Conservation (phyloP, 2,888 invertebrate genomes). For the Drosophila colorata region DNA sequence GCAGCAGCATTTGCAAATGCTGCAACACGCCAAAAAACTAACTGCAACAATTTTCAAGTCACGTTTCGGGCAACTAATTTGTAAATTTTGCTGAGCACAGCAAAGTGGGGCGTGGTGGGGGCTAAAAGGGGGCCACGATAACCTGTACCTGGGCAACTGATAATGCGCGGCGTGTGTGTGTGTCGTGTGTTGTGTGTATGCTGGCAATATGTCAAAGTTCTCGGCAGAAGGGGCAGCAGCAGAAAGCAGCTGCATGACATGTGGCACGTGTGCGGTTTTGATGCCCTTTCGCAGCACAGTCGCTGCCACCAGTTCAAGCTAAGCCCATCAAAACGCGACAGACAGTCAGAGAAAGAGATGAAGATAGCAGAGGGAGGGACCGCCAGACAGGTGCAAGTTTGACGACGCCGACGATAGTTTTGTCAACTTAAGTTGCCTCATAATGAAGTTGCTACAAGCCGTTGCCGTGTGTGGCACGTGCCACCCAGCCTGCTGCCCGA, state of each 20-base stretch:
- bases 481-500: slow-evolving; percentile 30
- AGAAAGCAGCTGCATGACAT: slow-evolving; percentile 61
- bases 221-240: slow-evolving; percentile 13
- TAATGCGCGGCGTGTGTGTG: slow-evolving; percentile 11
- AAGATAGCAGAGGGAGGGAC: background rate
- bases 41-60: slow-evolving; percentile 62
- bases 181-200: slow-evolving; percentile 10
- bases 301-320: slow-evolving; percentile 26
- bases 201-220: slow-evolving; percentile 71
- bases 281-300: slow-evolving; percentile 65
- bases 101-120: slow-evolving; percentile 25
- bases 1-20: slow-evolving; percentile 30
- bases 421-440: slow-evolving; percentile 70
- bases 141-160: slow-evolving; percentile 22
- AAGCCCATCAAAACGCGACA: slow-evolving; percentile 44
- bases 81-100: slow-evolving; percentile 69
- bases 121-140: background rate
- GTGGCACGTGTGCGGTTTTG: slow-evolving; percentile 75
- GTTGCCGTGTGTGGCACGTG: slow-evolving; percentile 45
- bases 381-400: slow-evolving; percentile 37
- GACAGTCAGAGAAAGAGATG: background rate
- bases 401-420: slow-evolving; percentile 51
- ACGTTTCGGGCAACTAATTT: slow-evolving; percentile 79
- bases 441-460: slow-evolving; percentile 53
- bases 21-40: slow-evolving; percentile 36